These are phyloP conservation scores for Mesoclemmys tuberculata DNA, from an alignment of 2,113 vertebrate genomes.

Conservation along the genomic window DNA sequence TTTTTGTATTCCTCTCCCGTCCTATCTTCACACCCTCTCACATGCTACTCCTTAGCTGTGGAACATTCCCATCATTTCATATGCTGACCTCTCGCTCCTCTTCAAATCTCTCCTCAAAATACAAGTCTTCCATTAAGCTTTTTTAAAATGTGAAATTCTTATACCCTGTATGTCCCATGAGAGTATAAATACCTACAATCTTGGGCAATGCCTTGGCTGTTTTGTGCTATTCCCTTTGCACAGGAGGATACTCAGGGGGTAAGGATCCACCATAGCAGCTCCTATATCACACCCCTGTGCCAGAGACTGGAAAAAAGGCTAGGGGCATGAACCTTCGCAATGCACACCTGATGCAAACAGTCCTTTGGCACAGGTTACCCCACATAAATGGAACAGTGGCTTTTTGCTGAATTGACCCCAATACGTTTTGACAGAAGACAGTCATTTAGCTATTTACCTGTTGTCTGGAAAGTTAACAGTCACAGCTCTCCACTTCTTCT, in stretches of 20 bases:
- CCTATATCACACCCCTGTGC: not conserved
- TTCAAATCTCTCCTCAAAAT: not conserved
- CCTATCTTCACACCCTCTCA: not conserved
- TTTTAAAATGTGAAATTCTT: not conserved
- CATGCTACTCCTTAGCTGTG: not conserved
- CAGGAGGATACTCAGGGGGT: not conserved
- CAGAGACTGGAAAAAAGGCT: not conserved
- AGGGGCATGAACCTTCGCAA: not conserved
- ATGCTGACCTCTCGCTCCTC: not conserved
- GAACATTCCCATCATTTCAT: not conserved
- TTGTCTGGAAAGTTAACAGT: not conserved
- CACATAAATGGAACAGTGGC: not conserved
- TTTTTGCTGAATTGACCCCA: not conserved
- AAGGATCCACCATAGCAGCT: not conserved
- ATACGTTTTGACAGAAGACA: not conserved
- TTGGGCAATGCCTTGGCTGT: not conserved
- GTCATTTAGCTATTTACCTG: not conserved
- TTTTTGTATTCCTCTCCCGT: not conserved
- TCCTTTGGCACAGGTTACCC: not conserved
- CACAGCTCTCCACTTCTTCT: not conserved
- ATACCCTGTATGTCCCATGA: not conserved
- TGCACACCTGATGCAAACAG: not conserved
- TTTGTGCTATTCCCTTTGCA: not conserved
- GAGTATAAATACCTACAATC: not conserved
- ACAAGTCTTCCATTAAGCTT: not conserved